Evolutionary conservation across 2,888 invertebrate genomes (phyloP), one percentile per base, ranked within the genome.

Genomic region (Emmelina monodactyla): DNA sequence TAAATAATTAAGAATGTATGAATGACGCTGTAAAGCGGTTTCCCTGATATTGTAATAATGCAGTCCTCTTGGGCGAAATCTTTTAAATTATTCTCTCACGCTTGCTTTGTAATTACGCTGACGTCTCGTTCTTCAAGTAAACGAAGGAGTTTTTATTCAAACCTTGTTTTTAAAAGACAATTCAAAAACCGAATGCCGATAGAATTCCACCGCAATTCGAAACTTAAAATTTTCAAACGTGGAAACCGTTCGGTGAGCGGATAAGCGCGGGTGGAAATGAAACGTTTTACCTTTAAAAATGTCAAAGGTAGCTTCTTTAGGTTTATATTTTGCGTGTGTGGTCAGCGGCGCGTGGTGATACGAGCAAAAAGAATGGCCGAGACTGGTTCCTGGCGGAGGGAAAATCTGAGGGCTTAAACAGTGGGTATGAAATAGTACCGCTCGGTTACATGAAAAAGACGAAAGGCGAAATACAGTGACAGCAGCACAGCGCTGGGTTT

Each of bases 371-470:
- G 70, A 63, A 52, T 50, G 49, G 53, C 50, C 55, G 56, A 62
- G 56, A 58, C 60, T 64, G 64, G 61, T 63, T 67, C 62, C 68
- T 63, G 71, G 66, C 68, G 48, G 75, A 73, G 75, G 68, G n/a
- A n/a, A 76, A 76, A 78, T 78, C 79, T 75, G 72, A 69, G 78
- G 70, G 79, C 75, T 79, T 79, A 79, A 76, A 79, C 73, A 79
- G 71, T 70, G 68, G 68, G 76, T 75, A 79, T 76, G 75, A 79
- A 79, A 78, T 78, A 76, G 71, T 72, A 59, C 67, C 60, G 69
- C 68, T 75, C 70, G 72, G 75, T 76, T 75, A 79, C 78, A 78
- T 76, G 78, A 78, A 79, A 79, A 76, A 79, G 78, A 79, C 72
- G 73, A 72, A 67, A 68, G 69, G 64, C 70, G 69, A 70, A 75